Evolutionary conservation across 2,888 invertebrate genomes (phyloP).

Genomic region (Dascillus cervinus): DNA sequence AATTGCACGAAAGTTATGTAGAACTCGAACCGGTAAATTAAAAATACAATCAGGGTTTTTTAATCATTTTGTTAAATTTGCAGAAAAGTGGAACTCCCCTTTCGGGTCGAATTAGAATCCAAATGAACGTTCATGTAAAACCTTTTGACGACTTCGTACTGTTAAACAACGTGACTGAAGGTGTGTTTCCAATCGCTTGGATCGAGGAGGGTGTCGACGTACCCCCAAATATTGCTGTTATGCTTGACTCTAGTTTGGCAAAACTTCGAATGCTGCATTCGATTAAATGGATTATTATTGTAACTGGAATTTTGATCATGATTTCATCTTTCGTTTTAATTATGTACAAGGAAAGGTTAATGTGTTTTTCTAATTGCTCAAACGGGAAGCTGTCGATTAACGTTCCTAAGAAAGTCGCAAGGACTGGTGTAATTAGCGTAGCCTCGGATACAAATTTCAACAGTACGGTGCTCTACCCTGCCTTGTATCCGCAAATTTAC

Average conservation of each 20-base stretch:
- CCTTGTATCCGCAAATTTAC: conserved; percentile 18
- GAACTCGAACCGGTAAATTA: conserved; percentile 54
- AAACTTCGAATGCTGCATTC: conserved; percentile 39
- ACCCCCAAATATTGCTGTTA: conserved; percentile 2
- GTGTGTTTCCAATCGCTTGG: conserved; percentile 53
- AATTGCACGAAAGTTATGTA: conserved; percentile 51
- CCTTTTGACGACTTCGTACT: conserved; percentile 41
- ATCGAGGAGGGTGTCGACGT: conserved; percentile 49
- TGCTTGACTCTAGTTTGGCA: too few relatives aligned
- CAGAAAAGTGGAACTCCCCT: conserved; percentile 50
- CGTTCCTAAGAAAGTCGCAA: conserved; percentile 4
- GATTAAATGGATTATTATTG: conserved; percentile 43
- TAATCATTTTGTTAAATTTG: conserved; percentile 12
- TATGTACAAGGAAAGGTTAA: conserved; percentile 19
- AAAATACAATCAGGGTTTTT: not conserved
- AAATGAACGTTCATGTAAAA: conserved; percentile 50
- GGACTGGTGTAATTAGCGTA: conserved; percentile 1
- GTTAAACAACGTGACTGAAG: conserved; percentile 46
- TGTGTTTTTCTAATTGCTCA: conserved; percentile 20
- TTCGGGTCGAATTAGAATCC: conserved; percentile 46
- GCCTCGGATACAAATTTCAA: conserved; percentile 13
- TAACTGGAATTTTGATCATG: conserved; percentile 30
- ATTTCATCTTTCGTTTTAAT: conserved; percentile 18
- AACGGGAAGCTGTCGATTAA: conserved; percentile 18
- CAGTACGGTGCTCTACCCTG: conserved; percentile 15